Evolutionary conservation across 2,797 vertebrate genomes (phyloP).

Genomic region (Leucoraja ocellata): DNA sequence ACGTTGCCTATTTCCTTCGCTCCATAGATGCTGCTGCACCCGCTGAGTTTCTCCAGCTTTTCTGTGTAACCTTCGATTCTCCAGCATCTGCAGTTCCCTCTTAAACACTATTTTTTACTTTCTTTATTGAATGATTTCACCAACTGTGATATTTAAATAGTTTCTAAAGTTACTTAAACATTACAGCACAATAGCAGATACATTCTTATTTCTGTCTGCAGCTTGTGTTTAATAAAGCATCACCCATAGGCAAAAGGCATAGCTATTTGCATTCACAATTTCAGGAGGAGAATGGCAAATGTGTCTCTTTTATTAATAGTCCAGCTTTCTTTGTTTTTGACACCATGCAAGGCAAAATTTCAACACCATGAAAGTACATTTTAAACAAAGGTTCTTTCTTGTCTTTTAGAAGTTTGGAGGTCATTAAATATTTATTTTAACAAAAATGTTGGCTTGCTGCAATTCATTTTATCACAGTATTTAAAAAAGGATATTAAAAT

Average conservation of each 20-base stretch:
- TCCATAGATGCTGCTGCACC: too few species aligned
- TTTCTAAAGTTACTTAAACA: neutral
- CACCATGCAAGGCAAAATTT: neutral
- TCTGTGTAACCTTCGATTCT: too few species aligned
- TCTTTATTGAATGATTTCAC: neutral
- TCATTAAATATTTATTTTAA: constrained; percentile 36
- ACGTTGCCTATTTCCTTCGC: too few species aligned
- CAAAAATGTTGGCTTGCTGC: neutral
- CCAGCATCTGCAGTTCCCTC: too few species aligned
- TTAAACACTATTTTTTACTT: too few species aligned
- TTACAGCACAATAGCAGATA: neutral
- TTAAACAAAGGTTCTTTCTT: constrained; percentile 32
- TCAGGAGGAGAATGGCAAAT: neutral
- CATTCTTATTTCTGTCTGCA: neutral
- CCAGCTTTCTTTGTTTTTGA: constrained; percentile 20
- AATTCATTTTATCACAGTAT: neutral
- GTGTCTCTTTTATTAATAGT: neutral
- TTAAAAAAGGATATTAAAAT: constrained; percentile 4
- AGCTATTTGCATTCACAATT: neutral
- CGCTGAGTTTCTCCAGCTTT: too few species aligned
- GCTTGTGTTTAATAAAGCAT: neutral
- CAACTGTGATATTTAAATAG: neutral
- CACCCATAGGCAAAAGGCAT: neutral
- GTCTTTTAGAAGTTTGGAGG: neutral
- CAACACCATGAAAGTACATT: constrained; percentile 18